Evolutionary conservation across 2,113 vertebrate genomes (phyloP), one percentile per base, ranked within the genome.

Genomic region (human): DNA sequence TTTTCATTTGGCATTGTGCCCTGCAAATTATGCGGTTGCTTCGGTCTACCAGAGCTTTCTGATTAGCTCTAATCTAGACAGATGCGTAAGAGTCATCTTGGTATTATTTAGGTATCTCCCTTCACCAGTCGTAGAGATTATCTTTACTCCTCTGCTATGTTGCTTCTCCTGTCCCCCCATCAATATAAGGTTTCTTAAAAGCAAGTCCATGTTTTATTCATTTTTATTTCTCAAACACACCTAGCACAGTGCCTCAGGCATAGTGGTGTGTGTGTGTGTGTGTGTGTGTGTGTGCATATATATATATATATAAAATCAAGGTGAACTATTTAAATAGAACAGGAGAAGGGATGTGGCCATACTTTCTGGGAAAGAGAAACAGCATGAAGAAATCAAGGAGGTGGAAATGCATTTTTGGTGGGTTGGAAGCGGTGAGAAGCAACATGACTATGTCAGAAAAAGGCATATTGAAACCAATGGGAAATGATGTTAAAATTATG

Each of bases 161-260:
- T 40, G 8, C 38, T 59, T 78, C 32, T 48, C 43, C 32, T 87
- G 17, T 66, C 20, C 16, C 14, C 38, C 2, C 18, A 32, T 32
- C 25, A 43, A 76, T 96, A 91, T 84, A 48, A 92, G 86, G 9
- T 68, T 43, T 75, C 43, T 82, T 79, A n/a, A 96, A 94, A 90
- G 35, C 5, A 93, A 76, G 20, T 57, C 59, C 3, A 1, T 85
- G 17, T 25, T 92, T 90, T 76, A 75, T 38, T 96, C 43, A 59
- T 27, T 88, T 96, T 80, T 81, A 88, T 90, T 92, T 73, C 50
- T 14, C 5, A 59, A 45, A 6, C 7, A 43, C 40, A 73, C 45
- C 17, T 88, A 96, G 17, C 82, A 83, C 20, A 94, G 30, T 76
- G 45, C 48, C 35, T 76, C 40, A 78, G 76, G 82, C 43, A 30